Base-by-base conservation (phyloP, 2,797 vertebrate genomes). In the Lepus townsendii region DNA sequence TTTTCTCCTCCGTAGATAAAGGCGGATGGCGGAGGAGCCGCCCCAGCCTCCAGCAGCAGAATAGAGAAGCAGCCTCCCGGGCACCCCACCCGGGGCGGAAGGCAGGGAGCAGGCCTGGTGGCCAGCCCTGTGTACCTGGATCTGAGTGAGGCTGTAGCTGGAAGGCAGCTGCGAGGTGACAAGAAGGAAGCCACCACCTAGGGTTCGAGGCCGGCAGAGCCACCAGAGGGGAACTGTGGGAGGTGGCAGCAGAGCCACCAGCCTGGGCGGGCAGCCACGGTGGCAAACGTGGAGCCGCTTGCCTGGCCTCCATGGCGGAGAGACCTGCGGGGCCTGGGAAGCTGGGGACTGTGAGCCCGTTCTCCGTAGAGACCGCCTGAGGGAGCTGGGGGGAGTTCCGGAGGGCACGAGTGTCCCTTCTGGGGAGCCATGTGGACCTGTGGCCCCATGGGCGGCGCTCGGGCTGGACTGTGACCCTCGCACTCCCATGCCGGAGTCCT, bases 1-100 rank as follows among this genome's bases (percentile, higher is more conserved):
- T 96, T 97, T 97, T 95, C 96, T 97, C 90, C 90, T 60, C 97
- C 96, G 97, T 95, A 97, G 97, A 97, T 95, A 32, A 38, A 84
- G 90, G 82, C 42, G 50, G 90, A 90, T 95, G 92, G 69, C 22
- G 79, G 60, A 89, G 71, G 68, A 92, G 88, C 30, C 65, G 90
- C 73, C 83, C 79, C 69, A 60, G 79, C 73, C 24, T 63, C 90
- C n/a, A 7, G 60, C 96, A 90, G 91, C 14, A 71, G 86, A 65
- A 93, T 94, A 91, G 47, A 85, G 94, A 94, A 88, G 82, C 38
- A 7, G 30, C 11, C 60, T 85, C 54, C 50, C 16, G 60, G 27
- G 24, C 38, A 83, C 94, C 54, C 35, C 35, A 35, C 35, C 35
- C 35, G 35, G 35, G 35, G 35, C 35, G 35, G 1, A 62, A 42